Conservation (phyloP, 2,113 vertebrate species). For the Candoia aspera region DNA sequence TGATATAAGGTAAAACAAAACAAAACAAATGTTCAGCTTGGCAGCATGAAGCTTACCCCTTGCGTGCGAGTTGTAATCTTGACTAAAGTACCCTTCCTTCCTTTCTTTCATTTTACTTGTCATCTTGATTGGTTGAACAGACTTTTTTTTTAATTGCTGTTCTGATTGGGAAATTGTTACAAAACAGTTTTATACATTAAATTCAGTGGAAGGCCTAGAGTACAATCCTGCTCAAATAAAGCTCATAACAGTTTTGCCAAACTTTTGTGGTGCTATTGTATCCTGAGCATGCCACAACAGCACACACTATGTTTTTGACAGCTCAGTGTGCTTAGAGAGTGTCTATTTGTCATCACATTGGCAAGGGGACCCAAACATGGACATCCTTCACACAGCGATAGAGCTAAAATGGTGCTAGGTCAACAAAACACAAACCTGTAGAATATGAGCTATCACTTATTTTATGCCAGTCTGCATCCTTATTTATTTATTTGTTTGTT, state of each 20-base stretch:
- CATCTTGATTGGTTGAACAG: not conserved
- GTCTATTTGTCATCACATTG: slow-evolving; percentile 55
- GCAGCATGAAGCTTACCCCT: not conserved
- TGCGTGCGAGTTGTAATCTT: not conserved
- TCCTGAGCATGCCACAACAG: slow-evolving; percentile 43
- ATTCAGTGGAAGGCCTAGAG: not conserved
- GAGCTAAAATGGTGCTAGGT: slow-evolving; percentile 62
- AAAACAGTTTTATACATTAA: not conserved
- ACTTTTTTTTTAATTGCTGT: slow-evolving; percentile 9
- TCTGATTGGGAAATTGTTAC: slow-evolving; percentile 42
- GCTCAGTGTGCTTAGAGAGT: slow-evolving; percentile 38
- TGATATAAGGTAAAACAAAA: not conserved
- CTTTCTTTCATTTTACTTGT: not conserved
- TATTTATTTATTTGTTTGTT: slow-evolving; percentile 70
- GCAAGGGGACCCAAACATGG: slow-evolving; percentile 67
- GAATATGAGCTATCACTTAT: slow-evolving; percentile 70
- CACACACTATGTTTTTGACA: slow-evolving; percentile 38
- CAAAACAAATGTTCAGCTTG: not conserved
- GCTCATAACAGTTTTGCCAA: not conserved
- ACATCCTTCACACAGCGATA: slow-evolving; percentile 63
- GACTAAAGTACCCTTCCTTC: not conserved
- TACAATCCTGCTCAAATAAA: not conserved
- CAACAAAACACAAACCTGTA: slow-evolving; percentile 69
- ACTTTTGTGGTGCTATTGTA: not conserved
- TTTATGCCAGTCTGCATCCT: slow-evolving; percentile 67